Base-by-base conservation (phyloP, 2,797 vertebrate species). In the Ptychobarbus kaznakovi region DNA sequence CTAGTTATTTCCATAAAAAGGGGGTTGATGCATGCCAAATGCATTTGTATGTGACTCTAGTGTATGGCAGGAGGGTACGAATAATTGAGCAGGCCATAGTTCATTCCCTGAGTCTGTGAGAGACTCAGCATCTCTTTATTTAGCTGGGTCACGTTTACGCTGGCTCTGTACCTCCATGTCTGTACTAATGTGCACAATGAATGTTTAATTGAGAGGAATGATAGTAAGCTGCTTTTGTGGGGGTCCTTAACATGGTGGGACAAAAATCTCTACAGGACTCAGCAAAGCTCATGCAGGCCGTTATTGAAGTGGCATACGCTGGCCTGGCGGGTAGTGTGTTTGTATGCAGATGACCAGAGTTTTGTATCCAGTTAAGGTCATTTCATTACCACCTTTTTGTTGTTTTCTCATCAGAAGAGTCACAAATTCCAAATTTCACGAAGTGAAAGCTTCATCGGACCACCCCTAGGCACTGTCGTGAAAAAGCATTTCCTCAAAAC, bases 161-260 rank as follows among this genome's bases (percentile, higher is more conserved):
- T 25, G 35, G 44, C 56, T 85, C 66, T 61, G 53, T 75, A 79
- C n/a, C n/a, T 68, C 11, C 61, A 70, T 44, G 22, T 70, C 65
- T 79, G n/a, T 51, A 32, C 22, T 58, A 58, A 69, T 74, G 40
- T 86, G n/a, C 69, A 68, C 51, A 78, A 68, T 86, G 75, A 40
- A 84, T 63, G 80, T 88, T 86, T 72, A 86, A 77, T 85, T 70
- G 38, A 73, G 44, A 82, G 5, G 44, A 82, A 86, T 75, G 66
- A 58, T 69, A 15, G 81, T 79, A 88, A 82, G 83, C 83, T 38
- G 75, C 56, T 82, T 83, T 74, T 18, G 38, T 83, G 42, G 12
- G 28, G 20, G 38, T 78, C 44, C 76, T 42, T 63, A 56, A 63
- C 53, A 63, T 44, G 74, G 18, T 32, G 22, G 51, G 32, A 76